phyloP scores from a whole-genome alignment of 2,113 vertebrate species.

The Typhlomys cinereus region DNA sequence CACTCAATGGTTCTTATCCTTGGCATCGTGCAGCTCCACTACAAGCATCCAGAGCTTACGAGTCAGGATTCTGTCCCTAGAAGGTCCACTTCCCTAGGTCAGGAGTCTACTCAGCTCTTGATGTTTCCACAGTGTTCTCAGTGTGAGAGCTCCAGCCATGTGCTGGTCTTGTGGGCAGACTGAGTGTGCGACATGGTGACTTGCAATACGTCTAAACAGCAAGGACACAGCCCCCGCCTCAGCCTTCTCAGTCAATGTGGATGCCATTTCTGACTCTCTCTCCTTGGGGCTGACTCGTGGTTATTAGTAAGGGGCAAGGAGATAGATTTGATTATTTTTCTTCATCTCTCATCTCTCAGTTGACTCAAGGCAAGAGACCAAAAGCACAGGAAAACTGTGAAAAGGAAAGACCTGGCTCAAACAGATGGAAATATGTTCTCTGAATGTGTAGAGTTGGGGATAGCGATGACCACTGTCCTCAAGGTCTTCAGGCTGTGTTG shows the following conservation, averaged over 20 bases:
- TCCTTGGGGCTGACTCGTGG: neutral
- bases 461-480: neutral
- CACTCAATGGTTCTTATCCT: neutral
- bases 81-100: accelerated
- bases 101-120: neutral
- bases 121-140: neutral
- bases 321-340: too few relatives aligned
- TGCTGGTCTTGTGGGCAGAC: neutral
- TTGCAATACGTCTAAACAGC: neutral
- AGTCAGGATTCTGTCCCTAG: neutral
- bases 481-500: neutral
- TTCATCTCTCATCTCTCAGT: too few relatives aligned
- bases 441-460: neutral
- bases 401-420: neutral
- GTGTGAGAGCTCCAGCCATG: neutral
- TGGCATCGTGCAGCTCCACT: accelerated
- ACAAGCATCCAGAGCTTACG: accelerated
- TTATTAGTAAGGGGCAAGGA: neutral
- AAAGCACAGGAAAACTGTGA: accelerated
- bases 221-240: neutral
- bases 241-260: neutral
- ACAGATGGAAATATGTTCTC: neutral
- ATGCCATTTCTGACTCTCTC: too few relatives aligned
- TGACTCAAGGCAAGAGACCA: neutral
- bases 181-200: neutral